Evolutionary conservation across 2,888 invertebrate genomes (phyloP).

Genomic region (Sphecodes monilicornis): DNA sequence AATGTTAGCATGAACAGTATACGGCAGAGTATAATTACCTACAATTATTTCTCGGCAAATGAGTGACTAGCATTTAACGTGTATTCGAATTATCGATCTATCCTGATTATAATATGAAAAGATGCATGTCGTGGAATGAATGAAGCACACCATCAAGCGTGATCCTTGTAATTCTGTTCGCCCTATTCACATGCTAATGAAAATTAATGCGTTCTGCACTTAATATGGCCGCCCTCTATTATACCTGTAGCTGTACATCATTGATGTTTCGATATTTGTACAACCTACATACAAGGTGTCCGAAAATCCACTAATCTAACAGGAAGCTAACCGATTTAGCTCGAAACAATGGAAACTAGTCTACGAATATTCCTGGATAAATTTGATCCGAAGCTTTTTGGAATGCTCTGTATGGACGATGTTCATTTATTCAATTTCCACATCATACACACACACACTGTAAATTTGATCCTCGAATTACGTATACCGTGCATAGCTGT

Average conservation of each 20-base stretch:
- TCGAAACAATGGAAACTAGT: not conserved
- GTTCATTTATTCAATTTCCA: not conserved
- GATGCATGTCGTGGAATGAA: slow-evolving; percentile 40
- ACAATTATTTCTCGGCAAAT: slow-evolving; percentile 26
- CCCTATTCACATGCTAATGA: slow-evolving; percentile 64
- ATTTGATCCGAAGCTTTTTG: not conserved
- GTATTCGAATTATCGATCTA: slow-evolving; percentile 47
- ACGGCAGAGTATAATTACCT: not conserved
- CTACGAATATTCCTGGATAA: not conserved
- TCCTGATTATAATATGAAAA: slow-evolving; percentile 57
- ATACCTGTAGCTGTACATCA: not conserved
- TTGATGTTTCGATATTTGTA: slow-evolving; percentile 41
- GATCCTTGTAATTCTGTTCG: slow-evolving; percentile 42
- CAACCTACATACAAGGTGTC: slow-evolving; percentile 12
- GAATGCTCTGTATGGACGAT: not conserved
- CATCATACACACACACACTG: not conserved
- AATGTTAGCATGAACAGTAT: not conserved
- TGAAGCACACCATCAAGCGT: slow-evolving; percentile 24
- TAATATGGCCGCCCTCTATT: slow-evolving; percentile 39
- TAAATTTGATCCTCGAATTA: slow-evolving; percentile 6
- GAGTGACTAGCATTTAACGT: slow-evolving; percentile 15
- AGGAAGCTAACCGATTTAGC: not conserved
- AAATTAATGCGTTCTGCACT: slow-evolving; percentile 56
- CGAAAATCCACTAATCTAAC: not conserved
- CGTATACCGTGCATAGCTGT: not conserved